Evolutionary conservation across 1,140 invertebrate species (phyloP).

Genomic region (Eumeta japonica): DNA sequence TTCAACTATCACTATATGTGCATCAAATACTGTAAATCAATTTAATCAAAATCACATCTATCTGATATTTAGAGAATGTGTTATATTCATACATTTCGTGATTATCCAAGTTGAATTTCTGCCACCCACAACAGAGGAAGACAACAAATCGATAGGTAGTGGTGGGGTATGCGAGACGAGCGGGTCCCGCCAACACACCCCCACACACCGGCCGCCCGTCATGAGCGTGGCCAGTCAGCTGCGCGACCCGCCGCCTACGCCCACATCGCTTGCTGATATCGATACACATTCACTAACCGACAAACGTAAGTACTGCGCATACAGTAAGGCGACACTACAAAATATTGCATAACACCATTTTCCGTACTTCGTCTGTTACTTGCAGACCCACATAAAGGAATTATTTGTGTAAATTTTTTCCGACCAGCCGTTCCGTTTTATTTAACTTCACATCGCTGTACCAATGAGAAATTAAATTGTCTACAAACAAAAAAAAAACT

Average conservation of each 20-base stretch:
- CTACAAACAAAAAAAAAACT: not conserved
- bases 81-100: no score
- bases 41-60: no score
- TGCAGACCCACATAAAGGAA: no score
- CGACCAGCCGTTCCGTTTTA: no score
- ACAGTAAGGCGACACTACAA: no score
- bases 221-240: slow-evolving; percentile 62
- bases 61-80: no score
- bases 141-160: slow-evolving; percentile 42
- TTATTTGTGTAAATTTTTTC: no score
- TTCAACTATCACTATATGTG: no score
- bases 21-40: no score
- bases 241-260: slow-evolving; percentile 41
- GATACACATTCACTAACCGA: slow-evolving; percentile 39
- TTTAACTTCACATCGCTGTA: no score
- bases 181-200: slow-evolving; percentile 62
- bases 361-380: no score
- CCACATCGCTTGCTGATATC: slow-evolving; percentile 37
- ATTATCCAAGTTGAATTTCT: slow-evolving; percentile 4
- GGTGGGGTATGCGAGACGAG: slow-evolving; percentile 31
- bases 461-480: no score
- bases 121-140: slow-evolving; percentile 35
- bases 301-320: slow-evolving; percentile 22
- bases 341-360: not conserved
- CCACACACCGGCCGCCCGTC: slow-evolving; percentile 67